These are phyloP conservation scores for Pempheris klunzingeri DNA, from an alignment of 2,797 vertebrate genomes.

Conservation along the genomic window DNA sequence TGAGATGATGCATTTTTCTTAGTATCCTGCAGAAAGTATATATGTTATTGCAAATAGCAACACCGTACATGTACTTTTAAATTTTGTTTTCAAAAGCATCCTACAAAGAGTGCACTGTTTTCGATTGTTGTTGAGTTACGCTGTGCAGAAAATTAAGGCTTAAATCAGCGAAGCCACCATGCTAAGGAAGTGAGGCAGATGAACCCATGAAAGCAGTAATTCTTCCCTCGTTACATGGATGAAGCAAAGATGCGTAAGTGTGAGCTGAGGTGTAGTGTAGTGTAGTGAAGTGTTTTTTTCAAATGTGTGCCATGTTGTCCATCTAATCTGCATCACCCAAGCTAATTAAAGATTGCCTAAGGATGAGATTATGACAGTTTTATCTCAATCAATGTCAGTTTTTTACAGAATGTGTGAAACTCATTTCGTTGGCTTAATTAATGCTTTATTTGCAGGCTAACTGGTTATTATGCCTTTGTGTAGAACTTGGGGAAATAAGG, in stretches of 20 bases:
- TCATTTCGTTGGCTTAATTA: slow-evolving; percentile 11
- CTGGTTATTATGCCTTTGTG: neutral
- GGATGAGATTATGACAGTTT: slow-evolving; percentile 1
- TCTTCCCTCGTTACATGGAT: neutral
- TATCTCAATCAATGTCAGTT: neutral
- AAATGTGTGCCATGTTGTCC: neutral
- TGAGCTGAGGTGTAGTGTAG: neutral
- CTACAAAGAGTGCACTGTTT: neutral
- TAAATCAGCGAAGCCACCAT: slow-evolving; percentile 12
- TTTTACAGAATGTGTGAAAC: slow-evolving; percentile 2
- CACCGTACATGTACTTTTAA: neutral
- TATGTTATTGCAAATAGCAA: neutral
- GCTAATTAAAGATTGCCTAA: neutral
- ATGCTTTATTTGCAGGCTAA: slow-evolving; percentile 14
- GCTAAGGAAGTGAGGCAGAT: neutral
- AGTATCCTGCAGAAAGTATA: neutral
- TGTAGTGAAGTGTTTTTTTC: neutral
- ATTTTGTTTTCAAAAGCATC: neutral
- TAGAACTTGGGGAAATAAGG: neutral
- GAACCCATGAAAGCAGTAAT: neutral
- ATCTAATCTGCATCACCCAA: slow-evolving; percentile 3
- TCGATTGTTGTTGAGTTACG: neutral
- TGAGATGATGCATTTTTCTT: neutral
- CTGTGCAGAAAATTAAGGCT: neutral
- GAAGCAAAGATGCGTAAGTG: neutral